Evolutionary conservation across 2,797 vertebrate genomes (phyloP).

Genomic region (Pseudomugil gertrudae): DNA sequence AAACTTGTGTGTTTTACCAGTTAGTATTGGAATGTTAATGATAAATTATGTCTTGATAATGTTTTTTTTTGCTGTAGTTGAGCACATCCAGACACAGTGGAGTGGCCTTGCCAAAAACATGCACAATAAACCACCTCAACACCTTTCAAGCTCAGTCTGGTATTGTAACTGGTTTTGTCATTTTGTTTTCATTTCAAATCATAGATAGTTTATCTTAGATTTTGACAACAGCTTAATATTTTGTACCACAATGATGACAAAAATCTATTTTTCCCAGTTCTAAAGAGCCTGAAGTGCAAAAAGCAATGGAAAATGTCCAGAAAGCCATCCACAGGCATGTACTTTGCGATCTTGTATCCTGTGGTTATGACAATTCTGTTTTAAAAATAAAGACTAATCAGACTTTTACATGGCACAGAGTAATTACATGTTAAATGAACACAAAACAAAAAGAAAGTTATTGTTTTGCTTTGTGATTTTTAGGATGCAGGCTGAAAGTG

Average conservation of each 20-base stretch:
- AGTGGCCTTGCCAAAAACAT: conserved; percentile 57
- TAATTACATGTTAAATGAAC: background rate
- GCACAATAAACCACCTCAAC: conserved; percentile 38
- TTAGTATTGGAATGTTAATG: conserved; percentile 2
- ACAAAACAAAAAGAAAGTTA: background rate
- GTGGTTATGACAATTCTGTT: background rate
- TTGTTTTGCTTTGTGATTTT: conserved; percentile 35
- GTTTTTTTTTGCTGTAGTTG: conserved; percentile 61
- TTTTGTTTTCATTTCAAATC: background rate
- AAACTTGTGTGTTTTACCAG: background rate
- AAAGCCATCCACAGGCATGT: conserved; percentile 74
- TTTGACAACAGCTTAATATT: background rate
- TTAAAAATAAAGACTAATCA: background rate
- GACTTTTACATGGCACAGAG: background rate
- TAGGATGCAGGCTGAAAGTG: conserved; percentile 80
- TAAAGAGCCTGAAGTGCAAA: conserved; percentile 64
- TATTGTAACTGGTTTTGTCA: conserved; percentile 40
- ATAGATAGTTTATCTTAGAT: background rate
- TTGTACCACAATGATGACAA: conserved; percentile 5
- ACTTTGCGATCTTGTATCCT: background rate
- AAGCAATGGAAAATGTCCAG: conserved; percentile 57
- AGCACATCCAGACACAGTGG: conserved; percentile 72
- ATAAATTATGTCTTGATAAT: background rate
- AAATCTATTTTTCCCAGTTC: conserved; percentile 26
- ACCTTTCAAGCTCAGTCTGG: conserved; percentile 52